Percentiles rank a stretch among this genome's conserved stretches.
These are phyloP conservation scores for Seira sanloemensis DNA, from an alignment of 2,888 invertebrate genomes.

Conservation along the genomic window DNA sequence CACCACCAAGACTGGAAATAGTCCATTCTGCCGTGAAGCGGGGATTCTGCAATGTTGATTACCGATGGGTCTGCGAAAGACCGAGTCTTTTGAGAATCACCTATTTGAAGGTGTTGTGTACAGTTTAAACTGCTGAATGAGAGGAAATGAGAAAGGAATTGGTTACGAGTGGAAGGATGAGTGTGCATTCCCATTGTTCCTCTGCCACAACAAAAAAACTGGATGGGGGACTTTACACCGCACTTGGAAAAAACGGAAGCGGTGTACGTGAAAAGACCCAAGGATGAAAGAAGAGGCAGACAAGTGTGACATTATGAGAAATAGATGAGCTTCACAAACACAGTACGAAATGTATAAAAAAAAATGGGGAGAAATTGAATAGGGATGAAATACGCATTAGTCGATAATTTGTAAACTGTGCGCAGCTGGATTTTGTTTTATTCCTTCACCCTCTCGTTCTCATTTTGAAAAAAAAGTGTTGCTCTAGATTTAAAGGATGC, in stretches of 20 bases:
- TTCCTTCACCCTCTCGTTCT: slow-evolving; percentile 13
- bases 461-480: slow-evolving; percentile 36
- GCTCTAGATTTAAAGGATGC: slow-evolving; percentile 14
- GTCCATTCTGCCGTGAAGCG: background rate
- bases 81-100: background rate
- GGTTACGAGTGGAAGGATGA: slow-evolving; percentile 22
- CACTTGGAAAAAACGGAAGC: slow-evolving; percentile 28
- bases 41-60: background rate
- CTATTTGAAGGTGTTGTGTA: slow-evolving; percentile 50
- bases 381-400: slow-evolving; percentile 53
- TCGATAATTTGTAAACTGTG: slow-evolving; percentile 64
- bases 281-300: slow-evolving; percentile 48
- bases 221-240: slow-evolving; percentile 36
- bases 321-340: slow-evolving; percentile 53
- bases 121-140: slow-evolving; percentile 42
- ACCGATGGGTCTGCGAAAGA: background rate
- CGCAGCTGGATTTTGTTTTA: slow-evolving; percentile 57
- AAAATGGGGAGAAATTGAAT: slow-evolving; percentile 33
- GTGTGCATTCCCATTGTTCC: slow-evolving; percentile 43
- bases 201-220: slow-evolving; percentile 27
- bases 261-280: slow-evolving; percentile 10
- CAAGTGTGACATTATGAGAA: slow-evolving; percentile 63
- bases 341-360: no score
- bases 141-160: slow-evolving; percentile 13
- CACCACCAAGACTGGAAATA: slow-evolving; percentile 4